A percentile compares a stretch with the other conserved stretches of the same genome.
These are phyloP conservation scores for Rhynchomys soricoides DNA, from an alignment of 2,113 vertebrate species.

Conservation along the genomic window DNA sequence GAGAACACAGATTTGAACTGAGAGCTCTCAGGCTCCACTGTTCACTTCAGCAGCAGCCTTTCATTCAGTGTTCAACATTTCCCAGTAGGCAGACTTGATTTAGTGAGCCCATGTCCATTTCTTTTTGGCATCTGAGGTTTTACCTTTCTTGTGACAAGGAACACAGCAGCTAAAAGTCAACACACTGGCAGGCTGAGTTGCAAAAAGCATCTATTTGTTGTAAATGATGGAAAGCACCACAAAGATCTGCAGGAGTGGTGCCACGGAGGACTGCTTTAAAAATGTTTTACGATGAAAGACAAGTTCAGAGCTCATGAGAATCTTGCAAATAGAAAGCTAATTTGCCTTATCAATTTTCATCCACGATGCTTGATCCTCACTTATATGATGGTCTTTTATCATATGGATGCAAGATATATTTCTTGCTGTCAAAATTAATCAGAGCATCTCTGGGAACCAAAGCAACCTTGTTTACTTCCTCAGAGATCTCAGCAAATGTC, in stretches of 20 bases:
- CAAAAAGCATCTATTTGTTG: neutral
- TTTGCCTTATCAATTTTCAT: constrained; percentile 74
- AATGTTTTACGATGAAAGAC: constrained; percentile 57
- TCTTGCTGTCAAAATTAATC: constrained; percentile 75
- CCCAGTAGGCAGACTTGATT: constrained; percentile 22
- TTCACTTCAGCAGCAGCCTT: neutral
- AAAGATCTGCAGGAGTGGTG: neutral
- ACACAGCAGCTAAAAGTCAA: neutral
- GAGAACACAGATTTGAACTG: constrained; percentile 32
- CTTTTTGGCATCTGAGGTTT: constrained; percentile 34
- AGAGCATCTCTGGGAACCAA: constrained; percentile 73
- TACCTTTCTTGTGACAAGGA: neutral
- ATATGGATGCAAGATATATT: constrained; percentile 69
- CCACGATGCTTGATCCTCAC: constrained; percentile 55
- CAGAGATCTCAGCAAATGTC: constrained; percentile 54
- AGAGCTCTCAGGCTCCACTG: constrained; percentile 6
- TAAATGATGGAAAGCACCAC: constrained; percentile 31
- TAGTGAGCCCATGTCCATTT: neutral
- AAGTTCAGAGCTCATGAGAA: constrained; percentile 49
- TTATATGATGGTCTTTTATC: constrained; percentile 73
- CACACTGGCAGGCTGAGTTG: neutral
- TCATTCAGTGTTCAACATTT: neutral
- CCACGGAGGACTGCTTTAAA: constrained; percentile 14
- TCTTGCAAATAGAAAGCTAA: constrained; percentile 74
- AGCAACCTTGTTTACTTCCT: constrained; percentile 69